Base-by-base conservation (phyloP, 2,797 vertebrate species). In the Bradypodion ventrale region DNA sequence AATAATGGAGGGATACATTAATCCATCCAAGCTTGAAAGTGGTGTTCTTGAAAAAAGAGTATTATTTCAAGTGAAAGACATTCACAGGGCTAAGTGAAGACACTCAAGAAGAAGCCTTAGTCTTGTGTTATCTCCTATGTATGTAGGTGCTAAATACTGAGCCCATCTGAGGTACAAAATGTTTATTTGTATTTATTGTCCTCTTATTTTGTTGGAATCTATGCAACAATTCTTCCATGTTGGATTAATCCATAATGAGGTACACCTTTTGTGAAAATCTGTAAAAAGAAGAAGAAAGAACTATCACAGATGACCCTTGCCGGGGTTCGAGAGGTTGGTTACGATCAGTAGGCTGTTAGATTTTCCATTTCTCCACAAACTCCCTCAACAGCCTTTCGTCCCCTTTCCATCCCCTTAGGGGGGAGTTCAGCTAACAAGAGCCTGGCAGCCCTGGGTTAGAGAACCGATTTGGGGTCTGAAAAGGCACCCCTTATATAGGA, bases 21-120 rank as follows among this genome's bases (percentile, higher is more conserved):
- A 82, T 85, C 79, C 52, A 76, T 25, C 65, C 65, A 46, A 60
- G 65, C 79, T 63, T 82, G 79, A 85, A 85, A 85, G 73, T 79
- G 60, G 65, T 52, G 42, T 56, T 82, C 63, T 85, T 77, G 62
- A 77, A 82, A 82, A 65, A 77, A 77, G 79, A 82, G 79, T 66
- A 82, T 82, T 82, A 85, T 75, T 77, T 77, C 42, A 65, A 82
- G 65, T 82, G 73, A 82, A 82, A 85, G 65, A 82, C 73, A 82
- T 82, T 81, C 84, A 52, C 27, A 65, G 42, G 25, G 35, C 29
- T 60, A 19, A 75, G 32, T 32, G 74, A 81, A 82, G 77, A 56
- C 79, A 62, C 56, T 82, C 74, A 82, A 46, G 35, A 23, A 80
- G 46, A 74, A 62, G 46, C 27, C 25, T 76, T 27, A 59, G 16